Conservation (phyloP, 1,140 invertebrate genomes). For the Aricia agestis region DNA sequence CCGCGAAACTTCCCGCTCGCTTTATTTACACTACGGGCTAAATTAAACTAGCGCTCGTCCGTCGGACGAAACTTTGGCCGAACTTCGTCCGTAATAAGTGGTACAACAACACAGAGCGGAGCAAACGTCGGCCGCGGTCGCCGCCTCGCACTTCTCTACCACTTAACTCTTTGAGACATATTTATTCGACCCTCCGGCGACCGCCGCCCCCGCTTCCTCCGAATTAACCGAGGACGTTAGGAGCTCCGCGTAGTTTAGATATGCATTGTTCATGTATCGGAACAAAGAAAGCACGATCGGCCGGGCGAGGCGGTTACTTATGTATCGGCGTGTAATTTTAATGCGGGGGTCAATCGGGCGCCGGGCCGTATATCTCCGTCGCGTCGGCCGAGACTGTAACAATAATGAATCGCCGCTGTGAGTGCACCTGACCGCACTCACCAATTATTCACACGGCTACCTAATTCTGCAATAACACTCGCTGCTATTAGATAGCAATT, state of each 20-base stretch:
- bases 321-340: constrained; percentile 75
- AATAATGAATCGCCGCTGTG: constrained; percentile 69
- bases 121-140: constrained; percentile 74
- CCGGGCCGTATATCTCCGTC: constrained; percentile 67
- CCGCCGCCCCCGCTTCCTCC: constrained; percentile 50
- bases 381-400: constrained; percentile 56
- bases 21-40: constrained; percentile 78
- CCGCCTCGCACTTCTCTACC: constrained; percentile 65
- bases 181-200: constrained; percentile 75
- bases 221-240: constrained; percentile 72
- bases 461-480: constrained; percentile 43
- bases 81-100: constrained; percentile 77
- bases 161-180: constrained; percentile 76
- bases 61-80: constrained; percentile 72
- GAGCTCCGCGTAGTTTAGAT: constrained; percentile 50
- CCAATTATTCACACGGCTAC: constrained; percentile 62
- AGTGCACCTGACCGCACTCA: constrained; percentile 61
- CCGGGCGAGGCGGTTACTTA: constrained; percentile 51
- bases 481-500: constrained; percentile 14
- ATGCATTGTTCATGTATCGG: constrained; percentile 14
- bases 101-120: constrained; percentile 73
- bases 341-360: constrained; percentile 75
- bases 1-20: constrained; percentile 69
- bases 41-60: constrained; percentile 76
- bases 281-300: constrained; percentile 3